These are phyloP conservation scores for Prenolepis imparis DNA, from an alignment of 2,888 invertebrate genomes.

Conservation along the genomic window DNA sequence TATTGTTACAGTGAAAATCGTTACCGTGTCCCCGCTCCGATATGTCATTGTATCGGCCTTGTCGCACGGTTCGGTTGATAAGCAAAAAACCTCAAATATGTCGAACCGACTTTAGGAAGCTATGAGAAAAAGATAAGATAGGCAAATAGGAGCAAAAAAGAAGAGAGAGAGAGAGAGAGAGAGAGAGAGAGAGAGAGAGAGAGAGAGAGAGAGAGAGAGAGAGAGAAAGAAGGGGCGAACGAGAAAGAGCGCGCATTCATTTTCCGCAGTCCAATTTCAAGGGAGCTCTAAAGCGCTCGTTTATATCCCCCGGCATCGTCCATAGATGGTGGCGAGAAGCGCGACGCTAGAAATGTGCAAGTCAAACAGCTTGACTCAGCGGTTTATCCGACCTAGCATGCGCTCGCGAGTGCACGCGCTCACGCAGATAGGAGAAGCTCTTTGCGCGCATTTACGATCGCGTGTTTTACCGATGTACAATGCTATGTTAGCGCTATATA, in stretches of 20 bases:
- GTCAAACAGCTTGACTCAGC: constrained; percentile 85
- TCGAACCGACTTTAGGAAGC: constrained; percentile 6
- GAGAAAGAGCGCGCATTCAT: constrained; percentile 70
- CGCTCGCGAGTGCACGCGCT: constrained; percentile 69
- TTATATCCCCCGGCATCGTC: constrained; percentile 80
- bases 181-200: constrained; percentile 41
- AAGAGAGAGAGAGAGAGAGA: not conserved
- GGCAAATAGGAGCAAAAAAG: not conserved
- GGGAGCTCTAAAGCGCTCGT: constrained; percentile 81
- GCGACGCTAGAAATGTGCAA: constrained; percentile 84
- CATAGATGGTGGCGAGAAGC: constrained; percentile 75
- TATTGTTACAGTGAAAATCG: constrained; percentile 2
- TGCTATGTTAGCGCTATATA: constrained; percentile 33
- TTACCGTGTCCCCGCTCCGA: not conserved
- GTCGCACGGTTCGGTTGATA: not conserved
- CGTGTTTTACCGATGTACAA: constrained; percentile 69
- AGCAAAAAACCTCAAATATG: not conserved
- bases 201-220: not conserved
- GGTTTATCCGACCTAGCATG: constrained; percentile 79
- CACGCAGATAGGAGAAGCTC: constrained; percentile 27
- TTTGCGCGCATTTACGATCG: constrained; percentile 77
- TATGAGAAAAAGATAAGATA: not conserved
- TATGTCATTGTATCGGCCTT: not conserved
- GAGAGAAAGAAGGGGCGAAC: constrained; percentile 34
- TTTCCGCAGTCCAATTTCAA: constrained; percentile 83